Percentiles rank a stretch among this genome's conserved stretches.
phyloP scores from a whole-genome alignment of 2,113 vertebrate genomes.

The Electrona antarctica region DNA sequence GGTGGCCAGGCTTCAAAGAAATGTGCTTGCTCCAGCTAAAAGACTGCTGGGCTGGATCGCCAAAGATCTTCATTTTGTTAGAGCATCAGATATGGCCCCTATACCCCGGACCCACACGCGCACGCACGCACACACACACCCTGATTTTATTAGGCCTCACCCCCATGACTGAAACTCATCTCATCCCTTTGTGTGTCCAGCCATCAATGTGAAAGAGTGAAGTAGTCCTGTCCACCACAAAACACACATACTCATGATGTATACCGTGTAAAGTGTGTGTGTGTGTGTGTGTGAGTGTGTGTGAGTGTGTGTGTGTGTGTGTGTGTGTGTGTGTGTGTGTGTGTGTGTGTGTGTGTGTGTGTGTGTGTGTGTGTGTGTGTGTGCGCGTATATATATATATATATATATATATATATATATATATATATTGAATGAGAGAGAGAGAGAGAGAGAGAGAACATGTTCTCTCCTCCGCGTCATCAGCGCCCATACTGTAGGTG shows the following conservation, averaged over 20 bases:
- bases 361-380: slow-evolving; percentile 7
- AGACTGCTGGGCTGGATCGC: slow-evolving; percentile 66
- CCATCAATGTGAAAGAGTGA: slow-evolving; percentile 62
- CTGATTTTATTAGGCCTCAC: slow-evolving; percentile 83
- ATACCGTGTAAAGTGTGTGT: background rate
- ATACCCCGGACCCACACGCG: slow-evolving; percentile 53
- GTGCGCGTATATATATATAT: background rate
- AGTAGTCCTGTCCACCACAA: slow-evolving; percentile 63
- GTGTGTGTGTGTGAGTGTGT: background rate
- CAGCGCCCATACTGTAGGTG: too few species aligned
- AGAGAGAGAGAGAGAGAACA: too few species aligned
- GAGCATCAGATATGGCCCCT: slow-evolving; percentile 74
- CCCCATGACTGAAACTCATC: slow-evolving; percentile 80
- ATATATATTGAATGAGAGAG: too few species aligned
- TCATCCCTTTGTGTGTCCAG: slow-evolving; percentile 75
- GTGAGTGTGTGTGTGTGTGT: background rate
- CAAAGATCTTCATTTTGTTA: slow-evolving; percentile 81
- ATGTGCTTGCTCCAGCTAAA: slow-evolving; percentile 85
- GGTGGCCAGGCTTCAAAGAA: slow-evolving; percentile 81
- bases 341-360: slow-evolving; percentile 11
- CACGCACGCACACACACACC: too few species aligned
- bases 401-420: too few species aligned
- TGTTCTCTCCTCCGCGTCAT: too few species aligned
- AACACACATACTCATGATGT: background rate
- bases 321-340: background rate